Base-by-base conservation (phyloP, 1,140 invertebrate genomes). In the Ruditapes philippinarum region DNA sequence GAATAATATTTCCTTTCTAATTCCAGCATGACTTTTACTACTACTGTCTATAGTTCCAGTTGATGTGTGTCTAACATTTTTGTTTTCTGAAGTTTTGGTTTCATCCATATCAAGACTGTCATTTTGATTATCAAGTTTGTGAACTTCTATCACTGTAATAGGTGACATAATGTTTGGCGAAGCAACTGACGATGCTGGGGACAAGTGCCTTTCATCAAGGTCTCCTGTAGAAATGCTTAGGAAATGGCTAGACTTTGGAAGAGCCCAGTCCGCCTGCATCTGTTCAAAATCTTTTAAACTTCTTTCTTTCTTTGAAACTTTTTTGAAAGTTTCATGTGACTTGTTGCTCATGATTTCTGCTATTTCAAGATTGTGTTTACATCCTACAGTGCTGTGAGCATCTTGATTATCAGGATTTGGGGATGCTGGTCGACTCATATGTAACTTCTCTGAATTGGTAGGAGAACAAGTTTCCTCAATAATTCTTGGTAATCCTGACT, bases 81-180 rank as follows among this genome's bases (percentile, higher is more conserved):
- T 70, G n/a, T 17, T 12, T 1, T 70, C 65, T 38, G 33, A 38
- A 19, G 28, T 31, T 49, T 62, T 87, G n/a, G 68, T 80, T 45
- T 92, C 92, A n/a, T 93, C 94, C 14, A 88, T 89, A 33, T 94
- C 94, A 12, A 94, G 65, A 60, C 92, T 93, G 78, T 95, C 94
- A 74, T 93, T 93, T 70, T 92, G 92, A 84, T 95, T 95, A 83
- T 95, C 94, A 7, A 95, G 78, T 36, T 92, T 81, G 22, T 36
- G n/a, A 0, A 94, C 91, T 60, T 95, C 94, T 25, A 95, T 95
- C 14, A 95, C 94, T 12, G 94, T 95, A 0, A 95, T 89, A 22
- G 94, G 94, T 0, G 93, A 94, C 45, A 91, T 85, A 0, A 92
- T 89, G 22, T 90, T 89, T 51, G 94, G 94, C 22, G 94, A 94